Conservation (phyloP, 1,140 invertebrate genomes). For the Drosophila erecta region DNA sequence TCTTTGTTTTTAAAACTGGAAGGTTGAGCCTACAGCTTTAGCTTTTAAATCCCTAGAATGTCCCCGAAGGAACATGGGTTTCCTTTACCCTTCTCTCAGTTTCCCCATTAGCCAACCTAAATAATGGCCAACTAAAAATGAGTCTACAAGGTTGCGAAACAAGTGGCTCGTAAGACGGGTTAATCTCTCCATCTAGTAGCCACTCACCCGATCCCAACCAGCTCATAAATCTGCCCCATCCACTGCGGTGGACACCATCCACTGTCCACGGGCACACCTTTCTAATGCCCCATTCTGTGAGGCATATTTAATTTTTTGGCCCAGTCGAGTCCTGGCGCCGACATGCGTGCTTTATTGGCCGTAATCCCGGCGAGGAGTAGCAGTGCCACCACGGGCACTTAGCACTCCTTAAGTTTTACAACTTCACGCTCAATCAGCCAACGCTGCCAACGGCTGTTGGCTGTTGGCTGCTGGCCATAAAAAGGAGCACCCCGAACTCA, state of each 20-base stretch:
- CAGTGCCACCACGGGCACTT: slow-evolving; percentile 51
- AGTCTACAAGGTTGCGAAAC: slow-evolving; percentile 26
- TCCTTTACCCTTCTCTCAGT: neutral
- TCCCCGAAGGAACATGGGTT: neutral
- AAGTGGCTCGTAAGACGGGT: slow-evolving; percentile 50
- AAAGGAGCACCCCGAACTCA: slow-evolving; percentile 58
- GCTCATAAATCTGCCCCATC: slow-evolving; percentile 36
- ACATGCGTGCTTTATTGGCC: slow-evolving; percentile 68
- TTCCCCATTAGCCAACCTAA: slow-evolving; percentile 4
- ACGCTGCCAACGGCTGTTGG: slow-evolving; percentile 24
- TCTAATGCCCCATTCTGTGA: slow-evolving; percentile 4
- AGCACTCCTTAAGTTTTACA: slow-evolving; percentile 83
- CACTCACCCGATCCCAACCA: slow-evolving; percentile 13
- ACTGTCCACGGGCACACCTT: slow-evolving; percentile 41
- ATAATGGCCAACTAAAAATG: slow-evolving; percentile 26
- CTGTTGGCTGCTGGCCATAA: slow-evolving; percentile 42
- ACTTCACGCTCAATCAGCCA: slow-evolving; percentile 76
- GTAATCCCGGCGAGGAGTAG: slow-evolving; percentile 47
- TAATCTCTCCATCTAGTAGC: slow-evolving; percentile 54
- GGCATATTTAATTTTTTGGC: slow-evolving; percentile 64
- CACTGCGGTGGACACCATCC: slow-evolving; percentile 22
- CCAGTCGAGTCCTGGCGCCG: slow-evolving; percentile 1
- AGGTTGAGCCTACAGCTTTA: neutral
- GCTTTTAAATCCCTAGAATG: neutral
- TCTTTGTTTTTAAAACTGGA: no score